Evolutionary conservation across 2,888 invertebrate species (phyloP).

Genomic region (Prosapia bicincta): DNA sequence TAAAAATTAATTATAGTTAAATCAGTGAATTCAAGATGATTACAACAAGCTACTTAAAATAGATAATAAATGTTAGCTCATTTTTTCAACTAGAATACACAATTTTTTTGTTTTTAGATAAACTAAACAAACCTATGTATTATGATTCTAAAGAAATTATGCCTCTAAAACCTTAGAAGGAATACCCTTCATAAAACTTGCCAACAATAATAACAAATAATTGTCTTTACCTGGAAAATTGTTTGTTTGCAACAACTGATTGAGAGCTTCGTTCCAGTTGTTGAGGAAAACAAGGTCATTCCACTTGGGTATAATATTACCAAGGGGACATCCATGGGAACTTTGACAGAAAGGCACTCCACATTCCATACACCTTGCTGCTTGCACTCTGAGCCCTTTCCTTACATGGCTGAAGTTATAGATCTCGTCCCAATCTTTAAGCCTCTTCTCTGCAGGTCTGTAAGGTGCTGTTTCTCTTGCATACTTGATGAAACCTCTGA

Average conservation of each 20-base stretch:
- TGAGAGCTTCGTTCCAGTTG: constrained; percentile 92
- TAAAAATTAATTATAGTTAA: too few relatives aligned
- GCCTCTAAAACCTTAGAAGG: too few relatives aligned
- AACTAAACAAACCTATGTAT: too few relatives aligned
- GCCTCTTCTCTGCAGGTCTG: constrained; percentile 76
- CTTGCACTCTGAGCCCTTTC: constrained; percentile 84
- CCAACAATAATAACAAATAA: too few relatives aligned
- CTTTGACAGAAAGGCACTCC: constrained; percentile 98
- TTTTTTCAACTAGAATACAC: too few relatives aligned
- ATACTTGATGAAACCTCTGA: constrained; percentile 94
- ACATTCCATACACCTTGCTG: constrained; percentile 98
- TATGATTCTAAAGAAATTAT: too few relatives aligned
- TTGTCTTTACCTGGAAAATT: constrained; percentile 79
- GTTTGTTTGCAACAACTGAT: constrained; percentile 93
- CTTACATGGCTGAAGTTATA: constrained; percentile 84
- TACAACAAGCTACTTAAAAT: too few relatives aligned
- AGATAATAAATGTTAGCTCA: too few relatives aligned
- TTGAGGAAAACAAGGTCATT: constrained; percentile 94
- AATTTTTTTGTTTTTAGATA: too few relatives aligned
- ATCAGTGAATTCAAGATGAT: too few relatives aligned
- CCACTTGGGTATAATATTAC: constrained; percentile 99
- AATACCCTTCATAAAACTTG: too few relatives aligned
- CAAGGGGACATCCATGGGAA: constrained; percentile 92
- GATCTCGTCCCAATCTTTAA: constrained; percentile 96
- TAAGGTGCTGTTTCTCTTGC: constrained; percentile 84